Conservation (phyloP, 2,888 invertebrate genomes). For the Ennomos fuscantarius region DNA sequence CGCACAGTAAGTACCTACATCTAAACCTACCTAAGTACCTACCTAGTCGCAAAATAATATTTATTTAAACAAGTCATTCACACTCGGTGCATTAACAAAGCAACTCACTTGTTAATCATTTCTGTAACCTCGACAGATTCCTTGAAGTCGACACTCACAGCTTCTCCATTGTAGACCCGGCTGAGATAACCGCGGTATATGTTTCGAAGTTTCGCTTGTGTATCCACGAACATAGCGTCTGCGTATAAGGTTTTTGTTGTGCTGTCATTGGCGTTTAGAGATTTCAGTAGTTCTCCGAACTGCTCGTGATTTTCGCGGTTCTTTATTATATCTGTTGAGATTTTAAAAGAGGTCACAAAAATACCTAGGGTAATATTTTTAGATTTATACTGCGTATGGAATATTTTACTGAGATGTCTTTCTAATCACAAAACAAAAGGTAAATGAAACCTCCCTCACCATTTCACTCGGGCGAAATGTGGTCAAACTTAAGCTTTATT, state of each 20-base stretch:
- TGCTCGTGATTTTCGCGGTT: constrained; percentile 72
- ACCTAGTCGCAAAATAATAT: neutral
- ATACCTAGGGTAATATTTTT: neutral
- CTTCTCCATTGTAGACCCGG: constrained; percentile 84
- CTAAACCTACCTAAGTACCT: neutral
- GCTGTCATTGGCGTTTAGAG: constrained; percentile 51
- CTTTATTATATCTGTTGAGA: constrained; percentile 60
- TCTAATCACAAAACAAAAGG: neutral
- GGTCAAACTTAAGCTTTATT: too few relatives aligned
- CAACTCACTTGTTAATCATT: constrained; percentile 81
- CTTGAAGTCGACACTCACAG: constrained; percentile 83
- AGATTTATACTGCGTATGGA: too few relatives aligned
- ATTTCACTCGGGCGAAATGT: too few relatives aligned
- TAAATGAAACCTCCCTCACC: too few relatives aligned
- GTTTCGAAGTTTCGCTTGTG: constrained; percentile 79
- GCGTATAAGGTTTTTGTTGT: constrained; percentile 77
- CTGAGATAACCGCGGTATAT: constrained; percentile 81
- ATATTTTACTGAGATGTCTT: too few relatives aligned
- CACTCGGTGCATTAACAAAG: too few relatives aligned
- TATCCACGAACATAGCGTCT: constrained; percentile 86
- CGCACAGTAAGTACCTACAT: neutral
- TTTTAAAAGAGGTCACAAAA: neutral
- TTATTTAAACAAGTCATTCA: constrained; percentile 8
- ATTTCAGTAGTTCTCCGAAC: constrained; percentile 81
- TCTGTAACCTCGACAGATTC: constrained; percentile 61